Conservation (phyloP, 23 tunicate genomes). For the Trididemnum miniatum region DNA sequence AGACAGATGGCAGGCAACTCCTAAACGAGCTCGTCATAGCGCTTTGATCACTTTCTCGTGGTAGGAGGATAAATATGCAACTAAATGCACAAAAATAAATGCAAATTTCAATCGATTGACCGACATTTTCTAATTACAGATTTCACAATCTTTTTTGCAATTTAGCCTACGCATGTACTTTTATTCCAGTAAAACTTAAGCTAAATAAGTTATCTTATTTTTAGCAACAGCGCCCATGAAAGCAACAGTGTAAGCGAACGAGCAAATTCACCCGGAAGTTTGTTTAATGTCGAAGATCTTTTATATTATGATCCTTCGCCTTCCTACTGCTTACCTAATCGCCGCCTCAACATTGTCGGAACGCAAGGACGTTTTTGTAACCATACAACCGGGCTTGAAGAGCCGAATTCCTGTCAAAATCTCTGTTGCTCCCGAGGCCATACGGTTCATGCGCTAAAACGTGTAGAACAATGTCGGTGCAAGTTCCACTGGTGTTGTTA, state of each 20-base stretch:
- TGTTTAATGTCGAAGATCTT: conserved; percentile 5
- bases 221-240: not conserved
- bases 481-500: conserved; percentile 79
- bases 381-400: conserved; percentile 8
- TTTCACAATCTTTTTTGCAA: too few relatives aligned
- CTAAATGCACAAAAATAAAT: too few relatives aligned
- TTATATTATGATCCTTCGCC: conserved; percentile 50
- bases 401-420: conserved; percentile 36
- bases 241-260: conserved; percentile 1
- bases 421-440: conserved; percentile 79
- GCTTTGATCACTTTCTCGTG: too few relatives aligned
- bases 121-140: too few relatives aligned
- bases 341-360: conserved; percentile 18
- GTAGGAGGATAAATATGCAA: too few relatives aligned
- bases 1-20: too few relatives aligned
- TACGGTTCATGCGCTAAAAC: not conserved
- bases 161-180: too few relatives aligned
- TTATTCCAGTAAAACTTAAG: too few relatives aligned
- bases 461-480: conserved; percentile 56
- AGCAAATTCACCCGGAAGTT: not conserved
- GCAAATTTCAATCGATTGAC: too few relatives aligned
- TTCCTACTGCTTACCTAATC: conserved; percentile 41
- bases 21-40: too few relatives aligned
- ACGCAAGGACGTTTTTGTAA: conserved; percentile 57
- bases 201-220: not conserved